Evolutionary conservation across 2,797 vertebrate genomes (phyloP), one percentile per base, ranked within the genome.

Genomic region (Oreonectes daqikongensis): DNA sequence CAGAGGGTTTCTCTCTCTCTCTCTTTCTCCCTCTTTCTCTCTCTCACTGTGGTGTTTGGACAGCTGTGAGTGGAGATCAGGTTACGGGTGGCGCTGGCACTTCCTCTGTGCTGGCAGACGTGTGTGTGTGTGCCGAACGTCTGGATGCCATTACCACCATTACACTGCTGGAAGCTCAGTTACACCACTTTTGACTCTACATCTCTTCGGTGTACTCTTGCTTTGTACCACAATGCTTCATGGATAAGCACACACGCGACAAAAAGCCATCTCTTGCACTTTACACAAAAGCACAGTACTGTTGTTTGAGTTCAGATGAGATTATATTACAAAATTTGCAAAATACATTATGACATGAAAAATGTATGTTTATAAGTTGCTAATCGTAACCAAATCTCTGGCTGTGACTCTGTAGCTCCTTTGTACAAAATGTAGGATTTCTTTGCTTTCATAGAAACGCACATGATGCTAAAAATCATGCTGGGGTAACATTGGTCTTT

Each of bases 41-140:
- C 40, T 71, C 42, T 82, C 28, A 86, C 87, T 89, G 90, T 50
- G 89, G 90, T 94, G 92, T 95, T 94, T 94, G 91, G 92, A 93
- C 95, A 95, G 94, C 94, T 95, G 94, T 93, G 93, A 93, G 92
- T 92, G 88, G 91, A 92, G 94, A 94, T 96, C 94, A 90, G 93
- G 94, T 95, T 96, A 94, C 94, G 88, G 92, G 90, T 94, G 94
- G 91, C 85, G 90, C 87, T 89, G 92, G 91, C 90, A 82, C 91
- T 91, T 95, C 94, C 93, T 93, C 80, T 72, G 65, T 30, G 57
- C 69, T 83, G 81, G 84, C 75, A 92, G 69, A 50, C 84, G 66
- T 40, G 72, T 46, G 79, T 64, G 68, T 73, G 92, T 90, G 90
- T 89, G 46, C 35, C 63, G 69, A 82, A 53, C 5, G 92, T 94